These are phyloP conservation scores for Dolomedes plantarius DNA, from an alignment of 2,888 invertebrate genomes.

Conservation along the genomic window DNA sequence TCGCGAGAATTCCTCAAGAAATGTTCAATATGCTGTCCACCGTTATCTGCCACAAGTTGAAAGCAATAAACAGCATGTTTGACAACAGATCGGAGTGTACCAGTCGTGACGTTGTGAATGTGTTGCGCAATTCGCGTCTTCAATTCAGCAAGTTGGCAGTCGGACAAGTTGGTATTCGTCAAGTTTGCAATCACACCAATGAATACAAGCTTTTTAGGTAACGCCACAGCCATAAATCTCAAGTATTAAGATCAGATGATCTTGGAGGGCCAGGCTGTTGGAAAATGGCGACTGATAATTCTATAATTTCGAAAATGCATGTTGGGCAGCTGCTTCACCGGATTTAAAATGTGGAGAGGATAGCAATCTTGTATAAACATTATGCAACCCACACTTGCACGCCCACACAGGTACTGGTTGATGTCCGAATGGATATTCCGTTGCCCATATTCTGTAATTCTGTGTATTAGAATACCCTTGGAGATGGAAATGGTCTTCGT, in stretches of 20 bases:
- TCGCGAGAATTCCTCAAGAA: too few relatives aligned
- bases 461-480: background rate
- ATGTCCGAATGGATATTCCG: background rate
- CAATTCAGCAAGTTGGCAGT: background rate
- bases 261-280: background rate
- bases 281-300: background rate
- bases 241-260: too few relatives aligned
- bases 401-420: background rate
- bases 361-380: background rate
- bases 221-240: background rate
- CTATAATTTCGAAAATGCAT: background rate
- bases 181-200: background rate
- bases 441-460: background rate
- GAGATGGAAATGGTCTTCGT: background rate
- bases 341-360: background rate
- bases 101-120: constrained; percentile 1
- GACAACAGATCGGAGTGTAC: constrained; percentile 8
- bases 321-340: background rate
- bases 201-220: background rate
- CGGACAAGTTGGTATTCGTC: background rate
- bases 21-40: too few relatives aligned
- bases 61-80: background rate
- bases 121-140: background rate
- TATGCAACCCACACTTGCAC: background rate
- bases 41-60: too few relatives aligned